These are phyloP conservation scores for Lutjanus campechanus DNA, from an alignment of 2,797 vertebrate genomes.

Conservation along the genomic window DNA sequence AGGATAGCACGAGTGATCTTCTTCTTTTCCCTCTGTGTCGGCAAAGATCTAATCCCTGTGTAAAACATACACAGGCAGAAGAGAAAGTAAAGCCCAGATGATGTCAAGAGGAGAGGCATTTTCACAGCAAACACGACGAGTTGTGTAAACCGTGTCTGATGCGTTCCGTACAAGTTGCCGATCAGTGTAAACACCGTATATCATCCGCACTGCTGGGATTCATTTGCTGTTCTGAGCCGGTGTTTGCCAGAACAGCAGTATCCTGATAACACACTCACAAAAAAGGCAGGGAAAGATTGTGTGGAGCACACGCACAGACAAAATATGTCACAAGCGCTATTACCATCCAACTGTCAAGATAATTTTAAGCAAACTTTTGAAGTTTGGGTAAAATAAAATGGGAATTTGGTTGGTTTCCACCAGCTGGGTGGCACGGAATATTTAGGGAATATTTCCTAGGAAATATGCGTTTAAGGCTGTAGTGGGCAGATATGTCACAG, in stretches of 20 bases:
- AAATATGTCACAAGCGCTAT: conserved; percentile 29
- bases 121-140: conserved; percentile 54
- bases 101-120: conserved; percentile 58
- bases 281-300: conserved; percentile 8
- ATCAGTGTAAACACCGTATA: conserved; percentile 59
- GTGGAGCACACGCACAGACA: not conserved
- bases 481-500: not conserved
- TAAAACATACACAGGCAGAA: conserved; percentile 44
- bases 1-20: conserved; percentile 48
- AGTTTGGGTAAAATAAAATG: conserved; percentile 31
- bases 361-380: conserved; percentile 39
- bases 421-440: not conserved
- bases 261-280: conserved; percentile 42
- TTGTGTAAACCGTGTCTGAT: conserved; percentile 64
- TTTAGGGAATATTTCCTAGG: not conserved
- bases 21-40: conserved; percentile 46
- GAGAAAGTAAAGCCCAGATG: conserved; percentile 58
- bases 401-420: conserved; percentile 11
- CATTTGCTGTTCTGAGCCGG: conserved; percentile 48
- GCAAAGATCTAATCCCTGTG: conserved; percentile 58
- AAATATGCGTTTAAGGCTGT: not conserved
- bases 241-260: conserved; percentile 44
- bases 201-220: conserved; percentile 64
- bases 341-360: conserved; percentile 42
- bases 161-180: conserved; percentile 53